These are phyloP conservation scores for Macrobrachium rosenbergii DNA, from an alignment of 1,140 invertebrate genomes.

Conservation along the genomic window DNA sequence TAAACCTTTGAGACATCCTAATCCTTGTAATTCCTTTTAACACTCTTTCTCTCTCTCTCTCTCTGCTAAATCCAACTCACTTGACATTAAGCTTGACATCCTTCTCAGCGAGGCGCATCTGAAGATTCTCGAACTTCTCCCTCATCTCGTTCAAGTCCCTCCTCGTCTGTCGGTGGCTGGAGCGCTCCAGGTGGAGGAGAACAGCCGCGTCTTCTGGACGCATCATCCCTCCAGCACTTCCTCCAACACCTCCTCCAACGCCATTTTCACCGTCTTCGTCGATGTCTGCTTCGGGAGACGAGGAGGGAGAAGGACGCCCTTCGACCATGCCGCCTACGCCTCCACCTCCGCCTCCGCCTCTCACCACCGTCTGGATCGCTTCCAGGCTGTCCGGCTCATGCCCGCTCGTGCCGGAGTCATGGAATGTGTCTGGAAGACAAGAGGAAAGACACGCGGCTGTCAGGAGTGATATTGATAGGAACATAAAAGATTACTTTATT, in stretches of 20 bases:
- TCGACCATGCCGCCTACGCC: slow-evolving; percentile 41
- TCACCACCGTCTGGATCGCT: slow-evolving; percentile 65
- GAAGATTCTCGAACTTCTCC: slow-evolving; percentile 68
- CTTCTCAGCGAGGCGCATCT: slow-evolving; percentile 40
- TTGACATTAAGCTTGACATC: slow-evolving; percentile 4
- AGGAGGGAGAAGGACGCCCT: slow-evolving; percentile 18
- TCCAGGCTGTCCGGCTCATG: slow-evolving; percentile 66
- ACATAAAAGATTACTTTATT: neutral
- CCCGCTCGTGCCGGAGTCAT: slow-evolving; percentile 66
- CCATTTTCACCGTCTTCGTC: slow-evolving; percentile 20
- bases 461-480: too few relatives aligned
- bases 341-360: slow-evolving; percentile 54
- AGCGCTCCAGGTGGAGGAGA: slow-evolving; percentile 68
- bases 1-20: too few relatives aligned
- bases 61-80: neutral
- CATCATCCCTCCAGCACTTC: neutral
- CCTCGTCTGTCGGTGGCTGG: slow-evolving; percentile 67
- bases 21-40: too few relatives aligned
- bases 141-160: slow-evolving; percentile 67
- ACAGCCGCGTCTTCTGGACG: slow-evolving; percentile 66
- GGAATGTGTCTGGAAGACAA: slow-evolving; percentile 59
- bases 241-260: slow-evolving; percentile 5
- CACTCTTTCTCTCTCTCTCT: neutral
- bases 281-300: slow-evolving; percentile 3
- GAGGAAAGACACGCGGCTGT: neutral